These are phyloP conservation scores for Lithodes maja DNA, from an alignment of 2,888 invertebrate species.

Conservation along the genomic window DNA sequence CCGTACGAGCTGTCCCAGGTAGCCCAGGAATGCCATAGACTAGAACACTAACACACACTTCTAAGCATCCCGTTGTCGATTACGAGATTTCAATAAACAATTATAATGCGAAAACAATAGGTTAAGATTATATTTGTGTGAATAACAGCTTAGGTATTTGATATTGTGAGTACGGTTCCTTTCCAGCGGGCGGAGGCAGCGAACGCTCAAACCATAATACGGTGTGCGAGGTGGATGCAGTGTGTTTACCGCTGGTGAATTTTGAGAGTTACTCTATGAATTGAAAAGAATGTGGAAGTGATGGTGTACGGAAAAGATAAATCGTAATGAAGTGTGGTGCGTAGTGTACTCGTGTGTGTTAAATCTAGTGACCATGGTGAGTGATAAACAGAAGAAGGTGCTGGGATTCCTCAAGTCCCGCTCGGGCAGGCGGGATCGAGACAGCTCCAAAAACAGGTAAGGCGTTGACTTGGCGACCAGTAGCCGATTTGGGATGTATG, in stretches of 20 bases:
- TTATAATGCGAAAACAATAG: too few relatives aligned
- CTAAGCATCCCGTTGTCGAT: too few relatives aligned
- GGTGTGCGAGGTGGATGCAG: conserved; percentile 24
- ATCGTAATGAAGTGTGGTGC: conserved; percentile 6
- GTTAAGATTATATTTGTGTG: neutral
- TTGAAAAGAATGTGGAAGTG: conserved; percentile 30
- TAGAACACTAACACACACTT: too few relatives aligned
- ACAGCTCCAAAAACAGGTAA: conserved; percentile 52
- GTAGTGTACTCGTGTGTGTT: conserved; percentile 7
- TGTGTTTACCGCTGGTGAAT: conserved; percentile 12
- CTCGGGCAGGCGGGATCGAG: conserved; percentile 42
- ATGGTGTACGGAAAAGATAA: conserved; percentile 27
- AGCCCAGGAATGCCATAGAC: too few relatives aligned
- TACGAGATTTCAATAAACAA: too few relatives aligned
- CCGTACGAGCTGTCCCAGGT: neutral
- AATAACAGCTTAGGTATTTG: neutral
- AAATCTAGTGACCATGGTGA: conserved; percentile 49
- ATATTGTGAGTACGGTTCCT: conserved; percentile 32
- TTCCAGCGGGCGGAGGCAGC: neutral
- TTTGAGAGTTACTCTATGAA: conserved; percentile 36
- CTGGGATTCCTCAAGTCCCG: conserved; percentile 46
- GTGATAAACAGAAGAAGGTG: conserved; percentile 53
- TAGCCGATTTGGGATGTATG: too few relatives aligned
- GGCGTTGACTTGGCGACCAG: neutral
- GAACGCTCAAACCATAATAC: conserved; percentile 52